These are phyloP conservation scores for Brachymystax lenok DNA, from an alignment of 2,797 vertebrate genomes.

Conservation along the genomic window DNA sequence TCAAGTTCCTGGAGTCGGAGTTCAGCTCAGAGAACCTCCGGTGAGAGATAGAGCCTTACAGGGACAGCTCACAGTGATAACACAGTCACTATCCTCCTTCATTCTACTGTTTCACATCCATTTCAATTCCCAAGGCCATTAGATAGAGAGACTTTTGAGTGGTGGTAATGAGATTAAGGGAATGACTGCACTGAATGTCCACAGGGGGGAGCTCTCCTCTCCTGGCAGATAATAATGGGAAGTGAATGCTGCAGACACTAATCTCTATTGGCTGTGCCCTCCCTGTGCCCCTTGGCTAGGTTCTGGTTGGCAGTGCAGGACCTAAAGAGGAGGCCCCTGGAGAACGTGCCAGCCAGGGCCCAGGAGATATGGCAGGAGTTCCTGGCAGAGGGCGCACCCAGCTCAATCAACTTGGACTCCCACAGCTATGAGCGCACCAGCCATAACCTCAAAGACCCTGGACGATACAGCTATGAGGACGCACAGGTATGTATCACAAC, in stretches of 20 bases:
- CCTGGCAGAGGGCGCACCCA: constrained; percentile 90
- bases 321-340: constrained; percentile 88
- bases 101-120: no score
- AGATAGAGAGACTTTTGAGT: neutral
- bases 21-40: constrained; percentile 97
- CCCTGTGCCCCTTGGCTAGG: constrained; percentile 58
- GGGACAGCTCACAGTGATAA: neutral
- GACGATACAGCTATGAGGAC: constrained; percentile 93
- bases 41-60: constrained; percentile 65
- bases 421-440: constrained; percentile 95
- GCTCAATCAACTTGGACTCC: constrained; percentile 95
- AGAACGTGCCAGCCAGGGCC: constrained; percentile 85
- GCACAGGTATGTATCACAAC: constrained; percentile 78
- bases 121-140: neutral
- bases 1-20: constrained; percentile 94
- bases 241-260: neutral
- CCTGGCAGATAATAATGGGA: neutral
- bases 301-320: constrained; percentile 97
- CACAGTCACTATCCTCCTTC: no score
- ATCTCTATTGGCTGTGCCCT: neutral
- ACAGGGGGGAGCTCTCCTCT: neutral
- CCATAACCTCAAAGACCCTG: constrained; percentile 94
- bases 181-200: neutral
- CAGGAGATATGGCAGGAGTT: constrained; percentile 98
- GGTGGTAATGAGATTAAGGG: neutral